Base-by-base conservation (phyloP, 2,888 invertebrate species). In the Andrena marginata region DNA sequence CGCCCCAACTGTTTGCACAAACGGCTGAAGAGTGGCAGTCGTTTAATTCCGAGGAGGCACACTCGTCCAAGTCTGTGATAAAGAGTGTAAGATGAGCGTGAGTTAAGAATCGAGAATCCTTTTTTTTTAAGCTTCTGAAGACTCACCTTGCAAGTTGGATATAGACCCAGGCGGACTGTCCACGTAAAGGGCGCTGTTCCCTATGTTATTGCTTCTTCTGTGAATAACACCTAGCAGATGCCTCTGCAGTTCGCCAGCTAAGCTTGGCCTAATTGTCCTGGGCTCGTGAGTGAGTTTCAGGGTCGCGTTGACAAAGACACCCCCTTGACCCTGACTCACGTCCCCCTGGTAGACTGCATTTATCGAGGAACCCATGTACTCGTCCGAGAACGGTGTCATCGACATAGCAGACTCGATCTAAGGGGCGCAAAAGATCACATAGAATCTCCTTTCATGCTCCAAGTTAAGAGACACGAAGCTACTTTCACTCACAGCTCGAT, bases 341-440 rank as follows among this genome's bases (percentile, higher is more conserved):
- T 97, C 97, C 0, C 97, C 97, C 13, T 96, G 95, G 92, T 97
- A 97, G 8, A 98, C 96, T 16, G 96, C 96, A 92, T 98, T 98
- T 0, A 98, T 96, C 72, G 96, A 95, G 0, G 97, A 96, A 59
- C 97, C 97, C 92, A 98, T 96, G 93, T 98, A 98, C 89, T 97
- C 97, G 90, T 97, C 97, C 0, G 98, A 97, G 92, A 98, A 97
- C 0, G 98, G 97, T 0, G 98, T 98, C 97, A 98, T 98, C 0
- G 97, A 97, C 96, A 98, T 97, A 0, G 98, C 97, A 0, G 98
- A 98, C 94, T 98, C 98, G 92, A 98, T 96, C 98, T 98, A 93
- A 10, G 92, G 91, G 76, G 78, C 8, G 54, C 20, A 20, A 23
- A 20, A 2, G 20, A 20, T 20, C 20, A 7, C n/a, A 20, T 54